Evolutionary conservation across 1,140 invertebrate genomes (phyloP).

Genomic region (Cepaea nemoralis): DNA sequence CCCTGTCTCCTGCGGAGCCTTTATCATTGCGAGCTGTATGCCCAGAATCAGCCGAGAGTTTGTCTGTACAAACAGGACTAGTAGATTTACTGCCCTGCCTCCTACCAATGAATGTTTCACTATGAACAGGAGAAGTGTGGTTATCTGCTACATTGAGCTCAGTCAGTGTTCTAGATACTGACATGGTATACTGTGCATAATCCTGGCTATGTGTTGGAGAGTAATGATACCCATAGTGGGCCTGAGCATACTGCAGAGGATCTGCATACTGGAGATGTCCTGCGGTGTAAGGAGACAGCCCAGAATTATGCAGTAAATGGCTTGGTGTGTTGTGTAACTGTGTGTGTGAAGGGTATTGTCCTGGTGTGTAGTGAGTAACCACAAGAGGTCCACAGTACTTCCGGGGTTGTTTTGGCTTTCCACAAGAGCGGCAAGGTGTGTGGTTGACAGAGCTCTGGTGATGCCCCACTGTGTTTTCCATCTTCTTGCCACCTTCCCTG

Average conservation of each 20-base stretch:
- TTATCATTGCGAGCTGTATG: background rate
- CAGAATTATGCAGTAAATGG: background rate
- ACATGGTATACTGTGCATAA: conserved; percentile 16
- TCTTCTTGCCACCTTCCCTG: background rate
- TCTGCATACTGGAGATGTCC: conserved; percentile 19
- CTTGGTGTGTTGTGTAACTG: background rate
- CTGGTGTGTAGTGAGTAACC: background rate
- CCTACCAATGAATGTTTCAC: background rate
- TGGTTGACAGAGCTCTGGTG: background rate
- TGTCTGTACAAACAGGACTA: background rate
- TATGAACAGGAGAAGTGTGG: background rate
- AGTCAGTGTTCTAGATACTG: conserved; percentile 23
- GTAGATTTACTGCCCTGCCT: background rate
- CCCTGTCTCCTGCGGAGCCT: conserved; percentile 21
- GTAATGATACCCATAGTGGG: conserved; percentile 19
- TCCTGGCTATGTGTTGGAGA: background rate
- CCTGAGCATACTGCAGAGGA: background rate
- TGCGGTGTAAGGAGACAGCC: conserved; percentile 8
- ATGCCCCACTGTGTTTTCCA: background rate
- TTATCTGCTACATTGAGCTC: conserved; percentile 15
- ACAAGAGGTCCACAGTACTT: conserved; percentile 17
- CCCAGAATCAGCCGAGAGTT: background rate
- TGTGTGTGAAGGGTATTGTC: conserved; percentile 14
- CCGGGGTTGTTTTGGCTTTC: conserved; percentile 35
- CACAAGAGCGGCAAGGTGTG: conserved; percentile 31